These are phyloP conservation scores for Holacanthella duospinosa DNA, from an alignment of 2,888 invertebrate species.

Conservation along the genomic window DNA sequence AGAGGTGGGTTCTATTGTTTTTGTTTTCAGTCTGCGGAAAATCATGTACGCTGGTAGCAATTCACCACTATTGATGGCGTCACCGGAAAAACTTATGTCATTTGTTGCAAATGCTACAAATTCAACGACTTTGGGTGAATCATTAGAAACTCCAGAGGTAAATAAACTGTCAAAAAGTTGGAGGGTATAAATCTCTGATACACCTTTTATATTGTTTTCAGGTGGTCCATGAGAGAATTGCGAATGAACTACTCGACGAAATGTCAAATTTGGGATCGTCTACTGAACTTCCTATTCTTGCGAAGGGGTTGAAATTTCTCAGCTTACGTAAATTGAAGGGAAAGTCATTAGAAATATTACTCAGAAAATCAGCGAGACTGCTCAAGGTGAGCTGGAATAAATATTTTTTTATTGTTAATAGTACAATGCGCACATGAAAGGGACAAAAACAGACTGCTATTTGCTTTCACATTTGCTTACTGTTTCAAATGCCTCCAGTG, in stretches of 20 bases:
- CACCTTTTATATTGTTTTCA: background rate
- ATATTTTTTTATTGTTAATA: no score
- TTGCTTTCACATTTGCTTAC: no score
- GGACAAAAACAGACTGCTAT: no score
- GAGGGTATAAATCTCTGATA: background rate
- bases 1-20: no score
- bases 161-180: background rate
- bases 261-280: background rate
- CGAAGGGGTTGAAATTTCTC: background rate
- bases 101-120: background rate
- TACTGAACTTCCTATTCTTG: background rate
- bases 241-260: background rate
- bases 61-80: background rate
- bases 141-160: background rate
- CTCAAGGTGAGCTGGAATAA: no score
- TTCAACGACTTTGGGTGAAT: background rate
- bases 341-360: background rate
- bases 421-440: no score
- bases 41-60: background rate
- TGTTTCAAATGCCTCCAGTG: no score
- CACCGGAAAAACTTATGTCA: background rate
- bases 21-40: background rate
- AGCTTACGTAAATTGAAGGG: background rate
- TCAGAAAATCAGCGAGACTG: background rate
- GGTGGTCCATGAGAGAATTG: background rate